Percentiles rank a stretch among this genome's conserved stretches.
phyloP scores from a whole-genome alignment of 2,797 vertebrate genomes.

The Helicolenus hilgendorfi region DNA sequence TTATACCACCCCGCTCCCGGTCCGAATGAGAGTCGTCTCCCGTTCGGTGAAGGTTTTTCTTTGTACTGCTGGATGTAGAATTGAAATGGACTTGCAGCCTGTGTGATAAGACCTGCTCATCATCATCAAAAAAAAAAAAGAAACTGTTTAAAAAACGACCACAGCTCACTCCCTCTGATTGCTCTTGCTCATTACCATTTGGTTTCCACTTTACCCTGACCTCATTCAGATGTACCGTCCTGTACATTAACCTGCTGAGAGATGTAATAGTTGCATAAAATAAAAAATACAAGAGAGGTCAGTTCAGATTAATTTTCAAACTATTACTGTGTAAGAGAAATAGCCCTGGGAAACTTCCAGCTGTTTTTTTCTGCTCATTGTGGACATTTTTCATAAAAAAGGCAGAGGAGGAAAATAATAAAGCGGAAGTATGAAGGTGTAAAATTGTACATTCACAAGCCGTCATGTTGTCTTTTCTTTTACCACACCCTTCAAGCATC shows the following conservation, averaged over 20 bases:
- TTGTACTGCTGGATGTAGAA: conserved; percentile 71
- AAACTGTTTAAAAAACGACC: conserved; percentile 48
- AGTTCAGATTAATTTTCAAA: background rate
- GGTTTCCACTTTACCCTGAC: conserved; percentile 24
- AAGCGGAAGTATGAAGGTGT: background rate
- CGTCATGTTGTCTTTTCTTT: background rate
- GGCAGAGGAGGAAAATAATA: background rate
- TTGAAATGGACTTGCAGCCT: conserved; percentile 79
- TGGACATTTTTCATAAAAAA: background rate
- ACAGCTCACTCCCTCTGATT: conserved; percentile 36
- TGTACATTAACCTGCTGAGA: conserved; percentile 1
- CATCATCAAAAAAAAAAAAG: conserved; percentile 53
- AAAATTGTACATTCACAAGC: background rate
- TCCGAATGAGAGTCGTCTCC: conserved; percentile 64
- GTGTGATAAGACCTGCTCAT: conserved; percentile 81
- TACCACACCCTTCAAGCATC: background rate
- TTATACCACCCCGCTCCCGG: conserved; percentile 70
- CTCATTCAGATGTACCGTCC: conserved; percentile 1
- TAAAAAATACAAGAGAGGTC: background rate
- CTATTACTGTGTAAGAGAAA: background rate
- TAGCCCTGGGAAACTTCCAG: background rate
- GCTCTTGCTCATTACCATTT: conserved; percentile 39
- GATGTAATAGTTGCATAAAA: background rate
- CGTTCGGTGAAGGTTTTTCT: conserved; percentile 71
- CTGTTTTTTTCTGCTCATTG: background rate